These are phyloP conservation scores for Elephas maximus DNA, from an alignment of 2,113 vertebrate genomes.

Conservation along the genomic window DNA sequence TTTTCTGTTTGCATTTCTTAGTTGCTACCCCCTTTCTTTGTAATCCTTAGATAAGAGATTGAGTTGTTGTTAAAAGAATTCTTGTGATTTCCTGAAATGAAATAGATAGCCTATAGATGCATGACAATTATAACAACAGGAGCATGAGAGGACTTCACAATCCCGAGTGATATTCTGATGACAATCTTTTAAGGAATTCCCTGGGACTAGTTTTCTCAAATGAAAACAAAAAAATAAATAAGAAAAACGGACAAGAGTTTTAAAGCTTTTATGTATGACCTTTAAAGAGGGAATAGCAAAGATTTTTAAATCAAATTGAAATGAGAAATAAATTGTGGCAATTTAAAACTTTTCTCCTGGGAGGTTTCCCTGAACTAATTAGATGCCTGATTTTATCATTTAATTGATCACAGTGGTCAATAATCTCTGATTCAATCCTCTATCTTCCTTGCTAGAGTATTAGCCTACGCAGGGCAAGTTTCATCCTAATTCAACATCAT, in stretches of 20 bases:
- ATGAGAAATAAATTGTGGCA: not conserved
- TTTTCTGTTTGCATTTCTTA: conserved; percentile 47
- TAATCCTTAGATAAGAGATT: conserved; percentile 39
- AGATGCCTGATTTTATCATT: not conserved
- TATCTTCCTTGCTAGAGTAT: not conserved
- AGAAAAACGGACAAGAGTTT: conserved; percentile 36
- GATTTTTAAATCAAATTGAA: conserved; percentile 4
- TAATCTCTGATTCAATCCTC: not conserved
- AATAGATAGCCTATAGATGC: not conserved
- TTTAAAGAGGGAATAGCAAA: not conserved
- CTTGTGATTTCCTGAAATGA: conserved; percentile 34
- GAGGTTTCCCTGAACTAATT: not conserved
- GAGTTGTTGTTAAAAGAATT: conserved; percentile 40
- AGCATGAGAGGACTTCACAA: not conserved
- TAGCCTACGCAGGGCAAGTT: not conserved
- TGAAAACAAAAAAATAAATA: not conserved
- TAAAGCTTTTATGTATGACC: not conserved
- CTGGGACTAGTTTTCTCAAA: not conserved
- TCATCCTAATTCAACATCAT: not conserved
- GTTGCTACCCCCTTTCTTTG: not conserved
- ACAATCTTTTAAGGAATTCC: not conserved
- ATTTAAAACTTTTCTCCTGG: not conserved
- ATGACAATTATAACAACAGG: not conserved
- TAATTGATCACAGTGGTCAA: not conserved
- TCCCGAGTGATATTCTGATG: not conserved